Conservation (phyloP, 2,888 invertebrate genomes). For the Tipula unca region DNA sequence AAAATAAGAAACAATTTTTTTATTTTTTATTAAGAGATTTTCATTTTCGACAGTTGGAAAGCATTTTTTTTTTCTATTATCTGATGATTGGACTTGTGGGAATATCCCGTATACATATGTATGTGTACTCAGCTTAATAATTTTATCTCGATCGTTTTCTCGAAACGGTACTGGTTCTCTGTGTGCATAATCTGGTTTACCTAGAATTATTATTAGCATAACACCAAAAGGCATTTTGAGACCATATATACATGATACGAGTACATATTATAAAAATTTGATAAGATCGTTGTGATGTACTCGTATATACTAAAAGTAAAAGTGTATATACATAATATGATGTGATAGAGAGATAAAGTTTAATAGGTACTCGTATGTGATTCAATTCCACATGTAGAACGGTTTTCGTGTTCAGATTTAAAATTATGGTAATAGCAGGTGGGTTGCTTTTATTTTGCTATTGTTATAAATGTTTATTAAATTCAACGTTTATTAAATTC, state of each 20-base stretch:
- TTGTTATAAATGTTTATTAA: too few species aligned
- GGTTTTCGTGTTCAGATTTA: too few species aligned
- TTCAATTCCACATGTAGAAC: neutral
- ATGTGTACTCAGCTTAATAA: neutral
- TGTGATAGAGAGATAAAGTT: neutral
- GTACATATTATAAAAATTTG: neutral
- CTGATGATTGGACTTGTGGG: neutral
- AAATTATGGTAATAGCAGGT: too few species aligned
- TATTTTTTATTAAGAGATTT: neutral
- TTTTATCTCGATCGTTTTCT: neutral
- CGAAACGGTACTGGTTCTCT: neutral
- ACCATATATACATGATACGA: neutral
- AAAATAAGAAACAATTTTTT: neutral
- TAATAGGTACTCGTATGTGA: neutral
- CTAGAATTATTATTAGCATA: neutral
- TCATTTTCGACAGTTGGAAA: neutral
- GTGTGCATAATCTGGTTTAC: neutral
- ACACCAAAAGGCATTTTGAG: neutral
- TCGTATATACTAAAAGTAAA: neutral
- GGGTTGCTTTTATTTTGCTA: too few species aligned
- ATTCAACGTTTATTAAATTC: too few species aligned
- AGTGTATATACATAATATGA: neutral
- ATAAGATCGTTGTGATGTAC: neutral
- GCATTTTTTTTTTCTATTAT: neutral
- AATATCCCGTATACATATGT: neutral